A percentile compares a stretch with the other conserved stretches of the same genome.
phyloP scores from a whole-genome alignment of 2,797 vertebrate genomes.

The Tachyglossus aculeatus region DNA sequence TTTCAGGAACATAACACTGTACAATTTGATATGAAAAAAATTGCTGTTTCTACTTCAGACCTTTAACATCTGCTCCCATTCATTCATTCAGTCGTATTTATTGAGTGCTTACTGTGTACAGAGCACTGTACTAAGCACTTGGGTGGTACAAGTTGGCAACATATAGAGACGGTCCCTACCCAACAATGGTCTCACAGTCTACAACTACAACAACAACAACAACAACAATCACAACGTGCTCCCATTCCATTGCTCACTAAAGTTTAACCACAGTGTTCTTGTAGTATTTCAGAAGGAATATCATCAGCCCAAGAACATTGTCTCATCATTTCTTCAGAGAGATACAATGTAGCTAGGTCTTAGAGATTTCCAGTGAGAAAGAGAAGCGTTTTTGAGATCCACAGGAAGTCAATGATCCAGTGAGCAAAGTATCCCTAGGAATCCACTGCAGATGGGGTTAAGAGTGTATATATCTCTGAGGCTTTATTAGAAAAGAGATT shows the following conservation, averaged over 20 bases:
- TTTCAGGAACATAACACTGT: slow-evolving; percentile 30
- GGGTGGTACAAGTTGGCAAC: too few species aligned
- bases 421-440: slow-evolving; percentile 33
- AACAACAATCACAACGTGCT: too few species aligned
- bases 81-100: too few species aligned
- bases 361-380: slow-evolving; percentile 34
- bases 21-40: slow-evolving; percentile 34
- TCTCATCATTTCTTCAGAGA: slow-evolving; percentile 42
- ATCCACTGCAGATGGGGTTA: slow-evolving; percentile 29
- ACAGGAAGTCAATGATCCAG: slow-evolving; percentile 28
- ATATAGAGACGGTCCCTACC: too few species aligned
- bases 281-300: slow-evolving; percentile 53
- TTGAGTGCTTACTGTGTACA: too few species aligned
- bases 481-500: slow-evolving; percentile 24
- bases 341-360: background rate
- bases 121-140: too few species aligned
- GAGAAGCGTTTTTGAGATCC: slow-evolving; percentile 19
- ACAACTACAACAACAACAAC: too few species aligned
- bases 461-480: slow-evolving; percentile 7
- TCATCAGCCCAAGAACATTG: slow-evolving; percentile 16
- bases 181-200: too few species aligned
- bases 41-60: slow-evolving; percentile 45
- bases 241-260: slow-evolving; percentile 15
- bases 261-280: slow-evolving; percentile 36
- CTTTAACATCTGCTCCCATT: background rate